Evolutionary conservation across 2,888 invertebrate genomes (phyloP), one percentile per base, ranked within the genome.

Genomic region (Prenolepis imparis): DNA sequence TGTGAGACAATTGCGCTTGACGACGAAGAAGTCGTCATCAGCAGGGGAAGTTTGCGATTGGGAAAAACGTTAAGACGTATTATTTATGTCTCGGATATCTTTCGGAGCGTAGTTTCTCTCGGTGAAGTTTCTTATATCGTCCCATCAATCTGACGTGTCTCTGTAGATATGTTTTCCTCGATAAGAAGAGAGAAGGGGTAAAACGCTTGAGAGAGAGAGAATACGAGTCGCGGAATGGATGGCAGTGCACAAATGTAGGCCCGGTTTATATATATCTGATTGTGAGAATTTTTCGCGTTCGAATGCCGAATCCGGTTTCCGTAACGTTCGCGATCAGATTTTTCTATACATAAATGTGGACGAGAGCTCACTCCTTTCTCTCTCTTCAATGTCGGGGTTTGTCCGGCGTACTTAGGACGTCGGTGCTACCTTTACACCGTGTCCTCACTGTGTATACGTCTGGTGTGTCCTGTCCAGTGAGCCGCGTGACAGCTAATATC

Each of bases 401-500:
- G 90, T 90, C 89, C 88, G 87, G 88, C 88, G 83, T 89, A 88
- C 92, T 89, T 91, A 90, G 87, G 85, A 89, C 81, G 83, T 82
- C 84, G 78, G 84, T 86, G 86, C 86, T 90, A 91, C 89, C 88
- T 90, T 90, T 88, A 89, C 89, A 89, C 88, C 77, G 75, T 84
- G 87, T 80, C 85, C 84, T 84, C 86, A 80, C 82, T 87, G 83
- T 90, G 86, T 91, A 86, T 86, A 86, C 74, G 84, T 91, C 88
- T 88, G 90, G 59, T 70, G 90, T 91, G 92, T 92, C 92, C 92
- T 93, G 94, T 94, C 94, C 94, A 94, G 92, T 93, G 93, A 94
- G 94, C 92, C 93, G 93, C 93, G 92, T 94, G 94, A 94, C 94
- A 94, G 94, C 94, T 94, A 94, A 94, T 94, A 94, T 94, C 94